Conservation (phyloP, 2,797 vertebrate genomes). For the Pseudomugil tenellus region DNA sequence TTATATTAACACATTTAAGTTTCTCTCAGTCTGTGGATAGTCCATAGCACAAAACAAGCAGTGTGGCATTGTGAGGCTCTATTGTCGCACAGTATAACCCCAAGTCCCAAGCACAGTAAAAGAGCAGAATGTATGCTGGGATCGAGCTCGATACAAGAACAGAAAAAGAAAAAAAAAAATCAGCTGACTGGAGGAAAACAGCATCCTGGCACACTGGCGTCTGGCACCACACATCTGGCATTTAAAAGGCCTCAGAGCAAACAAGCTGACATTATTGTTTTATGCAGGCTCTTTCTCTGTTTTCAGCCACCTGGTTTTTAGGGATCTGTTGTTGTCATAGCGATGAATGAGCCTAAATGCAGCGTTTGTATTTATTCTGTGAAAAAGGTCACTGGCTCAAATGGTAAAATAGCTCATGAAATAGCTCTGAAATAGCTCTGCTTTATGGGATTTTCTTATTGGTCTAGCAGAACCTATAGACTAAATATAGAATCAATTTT, state of each 20-base stretch:
- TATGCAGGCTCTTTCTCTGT: conserved; percentile 35
- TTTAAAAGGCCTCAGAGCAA: conserved; percentile 69
- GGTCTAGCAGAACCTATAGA: background rate
- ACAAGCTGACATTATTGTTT: conserved; percentile 67
- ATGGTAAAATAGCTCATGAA: conserved; percentile 2
- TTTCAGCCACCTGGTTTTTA: conserved; percentile 63
- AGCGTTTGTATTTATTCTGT: conserved; percentile 24
- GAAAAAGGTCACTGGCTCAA: conserved; percentile 27
- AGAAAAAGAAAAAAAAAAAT: conserved; percentile 29
- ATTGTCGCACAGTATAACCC: conserved; percentile 11
- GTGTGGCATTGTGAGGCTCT: conserved; percentile 22
- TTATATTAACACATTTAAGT: conserved; percentile 11
- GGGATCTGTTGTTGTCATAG: conserved; percentile 53
- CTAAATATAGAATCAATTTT: background rate
- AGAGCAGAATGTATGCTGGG: conserved; percentile 35
- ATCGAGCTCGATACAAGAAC: conserved; percentile 39
- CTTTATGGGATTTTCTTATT: background rate
- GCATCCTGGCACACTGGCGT: conserved; percentile 48
- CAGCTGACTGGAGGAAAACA: conserved; percentile 68
- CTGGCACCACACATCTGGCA: conserved; percentile 75
- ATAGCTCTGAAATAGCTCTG: background rate
- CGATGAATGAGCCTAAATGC: conserved; percentile 36
- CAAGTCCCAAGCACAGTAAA: conserved; percentile 31
- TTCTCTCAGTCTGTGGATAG: background rate
- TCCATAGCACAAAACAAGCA: conserved; percentile 11